Conservation (phyloP, 2,113 vertebrate genomes). For the Syngnathus typhle region DNA sequence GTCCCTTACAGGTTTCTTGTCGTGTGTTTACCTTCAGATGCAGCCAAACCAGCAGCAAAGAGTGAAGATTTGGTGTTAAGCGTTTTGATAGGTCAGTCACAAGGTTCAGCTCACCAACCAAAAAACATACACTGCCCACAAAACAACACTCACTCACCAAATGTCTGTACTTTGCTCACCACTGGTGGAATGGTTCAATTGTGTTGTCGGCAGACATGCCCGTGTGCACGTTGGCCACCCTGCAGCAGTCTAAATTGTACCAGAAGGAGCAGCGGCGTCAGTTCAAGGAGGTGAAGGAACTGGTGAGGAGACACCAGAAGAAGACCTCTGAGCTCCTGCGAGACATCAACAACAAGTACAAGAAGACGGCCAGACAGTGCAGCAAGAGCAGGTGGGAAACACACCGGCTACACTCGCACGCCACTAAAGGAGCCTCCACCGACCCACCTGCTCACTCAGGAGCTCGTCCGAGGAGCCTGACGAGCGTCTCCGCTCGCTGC, state of each 20-base stretch:
- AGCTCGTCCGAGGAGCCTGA: slow-evolving; percentile 81
- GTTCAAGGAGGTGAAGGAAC: slow-evolving; percentile 97
- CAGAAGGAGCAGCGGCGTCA: slow-evolving; percentile 93
- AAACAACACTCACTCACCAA: no score
- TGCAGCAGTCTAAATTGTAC: slow-evolving; percentile 90
- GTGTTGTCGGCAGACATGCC: slow-evolving; percentile 76
- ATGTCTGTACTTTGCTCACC: no score
- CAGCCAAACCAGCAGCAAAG: slow-evolving; percentile 85
- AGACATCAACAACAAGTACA: slow-evolving; percentile 59
- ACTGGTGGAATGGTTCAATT: neutral
- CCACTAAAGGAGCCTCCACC: no score
- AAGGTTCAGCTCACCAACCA: no score
- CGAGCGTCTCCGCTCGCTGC: slow-evolving; percentile 83
- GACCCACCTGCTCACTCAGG: slow-evolving; percentile 39
- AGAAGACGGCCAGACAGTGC: slow-evolving; percentile 81
- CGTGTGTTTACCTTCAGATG: slow-evolving; percentile 66
- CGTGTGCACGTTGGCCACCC: slow-evolving; percentile 79
- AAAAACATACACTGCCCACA: no score
- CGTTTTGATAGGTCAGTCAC: slow-evolving; percentile 84
- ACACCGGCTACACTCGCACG: no score
- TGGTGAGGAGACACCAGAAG: slow-evolving; percentile 93
- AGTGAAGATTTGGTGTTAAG: slow-evolving; percentile 92
- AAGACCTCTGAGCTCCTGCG: slow-evolving; percentile 78
- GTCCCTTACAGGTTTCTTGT: neutral
- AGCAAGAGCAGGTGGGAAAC: slow-evolving; percentile 82